Conservation (phyloP, 2,113 vertebrate genomes). For the Collichthys lucidus region DNA sequence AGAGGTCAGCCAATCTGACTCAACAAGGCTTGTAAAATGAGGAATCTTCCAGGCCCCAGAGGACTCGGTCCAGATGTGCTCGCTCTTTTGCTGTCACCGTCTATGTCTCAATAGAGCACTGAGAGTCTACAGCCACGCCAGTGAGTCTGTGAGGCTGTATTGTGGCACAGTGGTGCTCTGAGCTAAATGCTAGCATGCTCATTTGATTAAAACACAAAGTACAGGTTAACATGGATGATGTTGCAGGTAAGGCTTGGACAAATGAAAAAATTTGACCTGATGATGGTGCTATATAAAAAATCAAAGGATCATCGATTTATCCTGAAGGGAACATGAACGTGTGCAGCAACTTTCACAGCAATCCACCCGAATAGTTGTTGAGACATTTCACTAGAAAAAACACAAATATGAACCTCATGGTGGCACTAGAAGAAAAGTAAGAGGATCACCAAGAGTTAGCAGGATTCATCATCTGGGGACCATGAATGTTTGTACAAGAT, state of each 20-base stretch:
- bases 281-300: constrained; percentile 3
- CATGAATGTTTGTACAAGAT: not conserved
- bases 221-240: not conserved
- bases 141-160: not conserved
- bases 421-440: not conserved
- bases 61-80: not conserved
- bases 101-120: not conserved
- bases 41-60: not conserved
- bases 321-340: not conserved
- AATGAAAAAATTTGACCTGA: not conserved
- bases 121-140: not conserved
- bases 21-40: constrained; percentile 8
- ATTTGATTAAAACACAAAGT: not conserved
- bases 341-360: not conserved
- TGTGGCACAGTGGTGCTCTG: not conserved
- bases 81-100: not conserved
- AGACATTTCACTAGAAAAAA: not conserved
- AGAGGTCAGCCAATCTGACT: not conserved
- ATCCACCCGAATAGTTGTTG: not conserved
- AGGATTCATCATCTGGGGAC: not conserved
- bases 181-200: not conserved
- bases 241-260: not conserved
- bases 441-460: not conserved
- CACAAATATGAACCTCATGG: not conserved
- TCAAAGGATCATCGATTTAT: not conserved